A percentile compares a stretch with the other conserved stretches of the same genome.
Evolutionary conservation across 1,140 invertebrate species (phyloP).

Genomic region (Drosophila equinoxialis): DNA sequence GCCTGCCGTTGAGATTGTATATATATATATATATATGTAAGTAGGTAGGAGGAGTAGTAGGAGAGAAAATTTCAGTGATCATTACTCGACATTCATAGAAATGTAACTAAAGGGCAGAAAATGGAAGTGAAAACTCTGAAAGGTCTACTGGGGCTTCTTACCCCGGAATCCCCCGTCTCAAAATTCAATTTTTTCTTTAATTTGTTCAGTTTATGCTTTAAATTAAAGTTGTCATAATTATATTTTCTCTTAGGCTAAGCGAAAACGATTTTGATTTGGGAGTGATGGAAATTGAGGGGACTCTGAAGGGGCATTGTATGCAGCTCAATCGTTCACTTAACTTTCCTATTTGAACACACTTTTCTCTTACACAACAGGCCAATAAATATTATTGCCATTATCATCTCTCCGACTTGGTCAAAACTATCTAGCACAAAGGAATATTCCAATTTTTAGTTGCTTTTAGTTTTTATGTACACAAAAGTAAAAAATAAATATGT

Average conservation of each 20-base stretch:
- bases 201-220: conserved; percentile 1
- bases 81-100: too few species aligned
- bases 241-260: background rate
- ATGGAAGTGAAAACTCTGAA: background rate
- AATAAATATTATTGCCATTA: background rate
- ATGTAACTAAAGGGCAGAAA: background rate
- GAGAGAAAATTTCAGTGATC: background rate
- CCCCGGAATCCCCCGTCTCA: too few species aligned
- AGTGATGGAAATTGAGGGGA: too few species aligned
- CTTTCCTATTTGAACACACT: conserved; percentile 3
- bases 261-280: background rate
- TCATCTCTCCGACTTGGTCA: background rate
- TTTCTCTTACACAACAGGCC: background rate
- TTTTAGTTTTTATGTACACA: background rate
- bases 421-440: background rate
- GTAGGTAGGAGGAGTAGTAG: background rate
- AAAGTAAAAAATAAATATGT: conserved; percentile 6
- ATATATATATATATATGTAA: background rate
- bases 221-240: background rate
- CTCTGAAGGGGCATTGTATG: background rate
- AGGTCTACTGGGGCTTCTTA: background rate
- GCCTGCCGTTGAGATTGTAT: conserved; percentile 8
- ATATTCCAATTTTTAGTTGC: background rate
- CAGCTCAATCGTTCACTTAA: background rate
- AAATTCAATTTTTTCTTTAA: background rate